Evolutionary conservation across 2,113 vertebrate species (phyloP).

Genomic region (Passer domesticus): DNA sequence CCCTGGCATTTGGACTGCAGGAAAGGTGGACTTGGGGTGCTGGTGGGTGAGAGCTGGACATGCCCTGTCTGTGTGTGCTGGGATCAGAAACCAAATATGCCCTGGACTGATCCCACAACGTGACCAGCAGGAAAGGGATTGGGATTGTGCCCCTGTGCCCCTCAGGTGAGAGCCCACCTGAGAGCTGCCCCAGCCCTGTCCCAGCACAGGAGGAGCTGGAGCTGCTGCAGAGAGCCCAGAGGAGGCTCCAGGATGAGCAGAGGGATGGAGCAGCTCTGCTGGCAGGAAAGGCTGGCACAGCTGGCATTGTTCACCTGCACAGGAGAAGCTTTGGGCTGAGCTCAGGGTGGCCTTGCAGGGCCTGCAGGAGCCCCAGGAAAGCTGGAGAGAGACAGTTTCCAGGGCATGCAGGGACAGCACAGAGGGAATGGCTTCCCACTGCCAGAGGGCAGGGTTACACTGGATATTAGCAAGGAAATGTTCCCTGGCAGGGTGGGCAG

Average conservation of each 20-base stretch:
- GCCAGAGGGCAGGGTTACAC: fast-evolving
- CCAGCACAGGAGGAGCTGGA: neutral
- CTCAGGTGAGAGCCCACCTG: neutral
- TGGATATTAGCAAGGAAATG: fast-evolving
- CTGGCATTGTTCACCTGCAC: neutral
- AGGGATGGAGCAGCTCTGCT: neutral
- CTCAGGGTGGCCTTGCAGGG: neutral
- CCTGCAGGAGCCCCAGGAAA: too few relatives aligned
- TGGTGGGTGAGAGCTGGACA: neutral
- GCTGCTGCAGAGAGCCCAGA: neutral
- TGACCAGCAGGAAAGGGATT: neutral
- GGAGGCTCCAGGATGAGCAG: neutral
- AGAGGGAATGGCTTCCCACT: fast-evolving
- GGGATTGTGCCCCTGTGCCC: neutral
- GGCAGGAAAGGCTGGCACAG: neutral
- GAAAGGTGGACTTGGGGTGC: neutral
- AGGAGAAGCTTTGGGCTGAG: neutral
- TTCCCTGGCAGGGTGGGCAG: fast-evolving
- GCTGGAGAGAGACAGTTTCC: neutral
- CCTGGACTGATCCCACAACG: neutral
- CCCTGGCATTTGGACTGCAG: neutral
- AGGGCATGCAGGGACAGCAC: fast-evolving
- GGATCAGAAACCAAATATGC: neutral
- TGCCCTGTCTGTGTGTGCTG: neutral
- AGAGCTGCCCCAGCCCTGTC: neutral